Evolutionary conservation across 2,797 vertebrate genomes (phyloP).

Genomic region (Nothura maculosa): DNA sequence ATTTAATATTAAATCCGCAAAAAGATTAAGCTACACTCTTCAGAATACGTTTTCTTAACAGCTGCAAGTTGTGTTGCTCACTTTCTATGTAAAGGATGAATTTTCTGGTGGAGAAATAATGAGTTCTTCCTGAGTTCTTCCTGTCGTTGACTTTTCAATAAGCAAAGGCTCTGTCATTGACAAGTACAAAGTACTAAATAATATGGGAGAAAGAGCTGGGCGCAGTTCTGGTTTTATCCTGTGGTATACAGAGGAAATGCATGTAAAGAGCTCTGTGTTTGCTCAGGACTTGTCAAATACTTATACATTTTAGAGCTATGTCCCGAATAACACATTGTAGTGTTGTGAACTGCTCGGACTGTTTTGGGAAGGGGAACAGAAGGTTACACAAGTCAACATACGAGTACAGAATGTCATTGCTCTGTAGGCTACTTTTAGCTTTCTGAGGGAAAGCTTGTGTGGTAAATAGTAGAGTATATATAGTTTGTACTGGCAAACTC

Average conservation of each 20-base stretch:
- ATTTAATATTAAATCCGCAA: not conserved
- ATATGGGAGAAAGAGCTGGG: not conserved
- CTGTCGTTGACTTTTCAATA: not conserved
- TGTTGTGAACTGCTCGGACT: not conserved
- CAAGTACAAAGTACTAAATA: not conserved
- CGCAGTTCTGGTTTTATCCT: not conserved
- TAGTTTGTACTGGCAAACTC: not conserved
- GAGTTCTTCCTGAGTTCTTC: not conserved
- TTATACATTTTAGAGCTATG: not conserved
- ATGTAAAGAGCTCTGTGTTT: conserved; percentile 1
- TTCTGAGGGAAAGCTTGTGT: not conserved
- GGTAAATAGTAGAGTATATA: not conserved
- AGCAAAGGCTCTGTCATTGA: not conserved
- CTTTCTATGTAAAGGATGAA: not conserved
- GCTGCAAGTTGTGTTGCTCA: not conserved
- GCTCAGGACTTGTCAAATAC: conserved; percentile 29
- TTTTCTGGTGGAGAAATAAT: not conserved
- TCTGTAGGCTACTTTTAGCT: not conserved
- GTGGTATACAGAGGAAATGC: not conserved
- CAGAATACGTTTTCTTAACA: not conserved
- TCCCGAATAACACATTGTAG: not conserved
- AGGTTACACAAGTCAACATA: not conserved
- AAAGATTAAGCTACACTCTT: not conserved
- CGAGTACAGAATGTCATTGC: not conserved
- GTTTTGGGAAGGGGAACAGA: not conserved